Base-by-base conservation (phyloP, 2,888 invertebrate genomes). In the Agrochola macilenta region DNA sequence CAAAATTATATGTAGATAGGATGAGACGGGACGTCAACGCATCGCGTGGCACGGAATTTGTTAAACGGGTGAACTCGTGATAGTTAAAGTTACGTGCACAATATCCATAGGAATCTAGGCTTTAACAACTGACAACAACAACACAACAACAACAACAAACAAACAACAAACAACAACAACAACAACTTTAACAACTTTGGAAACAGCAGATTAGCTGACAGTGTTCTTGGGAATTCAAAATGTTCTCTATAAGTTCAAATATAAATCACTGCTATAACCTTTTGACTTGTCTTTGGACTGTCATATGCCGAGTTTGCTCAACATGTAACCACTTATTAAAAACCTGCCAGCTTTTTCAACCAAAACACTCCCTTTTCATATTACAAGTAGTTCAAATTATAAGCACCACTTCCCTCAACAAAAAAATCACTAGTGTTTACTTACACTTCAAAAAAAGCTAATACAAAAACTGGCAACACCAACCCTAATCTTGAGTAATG, bases 401-500 rank as follows among this genome's bases (percentile, higher is more conserved):
- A 46, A 68, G 17, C 20, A 35, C 14, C 9, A 63, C 57, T 76
- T 63, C 23, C 12, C 20, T 3, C 20, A n/a, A 9, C 8, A 57
- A 66, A 54, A 71, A 81, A 35, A 14, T 11, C 60, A 11, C 5
- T 30, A 12, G 23, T 78, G 26, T 58, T 78, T 52, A 52, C 8
- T 52, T 49, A 46, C 57, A 64, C 46, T n/a, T 70, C 43, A 58
- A 64, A 58, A 58, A 75, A 57, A 26, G 2, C 26, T 60, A 58
- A 46, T 11, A 65, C 74, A 78, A 66, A 78, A 86, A 57, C 72
- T 57, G 58, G 65, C 58, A 82, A 79, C 57, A 63, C 70, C 83
- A 89, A 57, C 88, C 88, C 88, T 88, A 85, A 72, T 64, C 74
- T 72, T 76, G 78, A 86, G 89, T 89, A 83, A 88, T 86, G 88